Evolutionary conservation across 2,113 vertebrate species (phyloP), one percentile per base, ranked within the genome.

Genomic region (Thymallus thymallus): DNA sequence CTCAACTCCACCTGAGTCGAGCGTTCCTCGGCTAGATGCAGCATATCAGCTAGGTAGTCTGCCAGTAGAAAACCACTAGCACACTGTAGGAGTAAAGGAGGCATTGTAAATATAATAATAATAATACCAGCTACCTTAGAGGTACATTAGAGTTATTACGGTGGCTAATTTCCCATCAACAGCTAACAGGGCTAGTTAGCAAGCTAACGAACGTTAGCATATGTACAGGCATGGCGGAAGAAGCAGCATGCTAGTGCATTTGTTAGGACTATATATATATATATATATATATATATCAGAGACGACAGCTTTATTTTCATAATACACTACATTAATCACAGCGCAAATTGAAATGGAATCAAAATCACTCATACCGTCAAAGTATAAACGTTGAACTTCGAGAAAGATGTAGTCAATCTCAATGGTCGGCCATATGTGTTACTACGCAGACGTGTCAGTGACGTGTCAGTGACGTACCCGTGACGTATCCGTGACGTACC

Each of bases 401-500:
- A 77, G 64, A 78, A 76, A 69, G 1, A 61, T 32, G 0, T 3
- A 6, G 4, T 73, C 1, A 1, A 32, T 9, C 20, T 20, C 0
- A 9, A 78, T 24, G 12, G 2, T 88, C 88, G 0, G 91, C 90
- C 92, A 93, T 93, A 76, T 84, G 88, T 62, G 12, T 22, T 69
- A 32, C n/a, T 26, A 41, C 1, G 30, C 1, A 3, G 18, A 35
- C 65, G 45, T 5, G 72, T 68, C 0, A 13, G 2, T 84, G 80
- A 82, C 46, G 46, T 45, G n/a, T n/a, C n/a, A 26, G 2, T 26
- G 26, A 26, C 26, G 26, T 26, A 26, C 1, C n/a, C n/a, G 2
- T 84, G 80, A 82, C 46, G 46, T 45, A n/a, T n/a, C n/a, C 1
- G 2, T 26, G 26, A 26, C 26, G 26, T 26, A 26, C 26, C 26